Conservation (phyloP, 2,797 vertebrate species). For the Chelon labrosus region DNA sequence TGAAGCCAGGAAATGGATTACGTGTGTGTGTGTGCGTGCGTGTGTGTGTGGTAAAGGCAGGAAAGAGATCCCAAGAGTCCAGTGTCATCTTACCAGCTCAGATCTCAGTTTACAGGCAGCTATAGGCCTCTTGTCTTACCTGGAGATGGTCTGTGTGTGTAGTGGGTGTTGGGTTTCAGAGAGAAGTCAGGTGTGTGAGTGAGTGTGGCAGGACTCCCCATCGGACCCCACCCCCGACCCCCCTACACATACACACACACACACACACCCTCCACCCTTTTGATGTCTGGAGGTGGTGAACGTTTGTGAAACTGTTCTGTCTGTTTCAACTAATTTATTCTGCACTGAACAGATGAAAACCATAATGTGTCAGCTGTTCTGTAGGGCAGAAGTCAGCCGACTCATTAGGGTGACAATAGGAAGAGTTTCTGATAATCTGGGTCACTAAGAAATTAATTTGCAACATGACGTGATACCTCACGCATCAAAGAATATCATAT, state of each 20-base stretch:
- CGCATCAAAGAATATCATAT: no score
- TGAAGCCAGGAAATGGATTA: conserved; percentile 79
- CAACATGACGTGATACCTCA: background rate
- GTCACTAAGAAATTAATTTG: background rate
- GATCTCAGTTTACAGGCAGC: conserved; percentile 75
- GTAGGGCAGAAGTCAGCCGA: background rate
- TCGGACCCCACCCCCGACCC: conserved; percentile 16
- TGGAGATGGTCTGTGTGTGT: conserved; percentile 40
- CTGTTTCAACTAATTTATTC: conserved; percentile 4
- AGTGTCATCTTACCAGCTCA: conserved; percentile 74
- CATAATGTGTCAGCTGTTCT: background rate
- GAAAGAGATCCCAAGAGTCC: conserved; percentile 70
- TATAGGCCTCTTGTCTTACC: conserved; percentile 75
- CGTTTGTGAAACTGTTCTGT: conserved; percentile 16
- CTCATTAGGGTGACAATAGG: background rate
- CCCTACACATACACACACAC: no score
- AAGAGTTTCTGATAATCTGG: background rate
- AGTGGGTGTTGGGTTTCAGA: conserved; percentile 75
- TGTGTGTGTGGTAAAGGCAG: conserved; percentile 38
- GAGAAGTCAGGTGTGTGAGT: conserved; percentile 71
- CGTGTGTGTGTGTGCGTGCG: conserved; percentile 20
- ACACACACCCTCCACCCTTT: conserved; percentile 19
- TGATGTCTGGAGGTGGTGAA: conserved; percentile 19
- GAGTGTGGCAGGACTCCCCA: conserved; percentile 65
- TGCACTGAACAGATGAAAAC: background rate